Conservation (phyloP, 2,797 vertebrate species). For the Tokudaia tokunoshimensis region DNA sequence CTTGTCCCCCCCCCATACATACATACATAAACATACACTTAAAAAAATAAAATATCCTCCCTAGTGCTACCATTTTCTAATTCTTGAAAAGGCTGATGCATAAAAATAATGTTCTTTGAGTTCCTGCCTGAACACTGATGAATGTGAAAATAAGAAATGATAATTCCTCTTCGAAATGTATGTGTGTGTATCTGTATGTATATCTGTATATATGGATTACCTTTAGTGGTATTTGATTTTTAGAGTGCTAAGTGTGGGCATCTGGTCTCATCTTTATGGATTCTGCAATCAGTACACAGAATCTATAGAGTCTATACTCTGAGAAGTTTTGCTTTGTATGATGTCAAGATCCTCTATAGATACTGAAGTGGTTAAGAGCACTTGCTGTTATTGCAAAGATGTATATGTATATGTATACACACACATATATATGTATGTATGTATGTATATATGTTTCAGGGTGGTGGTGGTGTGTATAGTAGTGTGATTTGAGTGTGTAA, state of each 20-base stretch:
- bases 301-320: no score
- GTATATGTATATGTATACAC: no score
- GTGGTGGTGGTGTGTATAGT: no score
- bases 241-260: no score
- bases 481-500: background rate
- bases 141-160: background rate
- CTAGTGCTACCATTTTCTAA: background rate
- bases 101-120: background rate
- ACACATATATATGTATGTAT: no score
- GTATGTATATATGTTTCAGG: fast-evolving
- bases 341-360: background rate
- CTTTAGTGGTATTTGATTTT: no score
- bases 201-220: no score
- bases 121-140: background rate
- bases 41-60: background rate
- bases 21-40: background rate
- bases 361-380: background rate
- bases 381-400: background rate
- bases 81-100: background rate
- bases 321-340: background rate
- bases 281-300: no score
- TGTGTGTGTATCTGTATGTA: no score
- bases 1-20: background rate
- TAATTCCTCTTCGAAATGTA: background rate
- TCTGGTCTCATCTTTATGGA: no score